phyloP scores from a whole-genome alignment of 2,888 invertebrate genomes.

The Danaus chrysippus region DNA sequence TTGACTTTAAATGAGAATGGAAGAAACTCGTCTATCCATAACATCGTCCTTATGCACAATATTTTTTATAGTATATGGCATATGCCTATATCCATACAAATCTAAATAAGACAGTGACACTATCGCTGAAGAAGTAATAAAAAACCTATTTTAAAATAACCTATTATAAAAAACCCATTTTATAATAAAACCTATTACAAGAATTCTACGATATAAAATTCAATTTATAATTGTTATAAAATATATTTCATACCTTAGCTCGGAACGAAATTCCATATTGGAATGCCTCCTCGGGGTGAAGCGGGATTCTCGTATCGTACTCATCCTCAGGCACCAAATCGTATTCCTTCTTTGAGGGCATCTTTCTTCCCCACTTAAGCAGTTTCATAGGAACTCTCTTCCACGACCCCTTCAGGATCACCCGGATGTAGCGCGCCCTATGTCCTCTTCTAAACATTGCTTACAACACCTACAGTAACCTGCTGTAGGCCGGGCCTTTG shows the following conservation, averaged over 20 bases:
- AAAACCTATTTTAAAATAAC: not conserved
- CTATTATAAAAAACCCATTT: conserved; percentile 7
- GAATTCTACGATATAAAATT: conserved; percentile 6
- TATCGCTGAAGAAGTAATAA: too few relatives aligned
- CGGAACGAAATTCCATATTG: conserved; percentile 97
- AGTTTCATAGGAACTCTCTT: conserved; percentile 67
- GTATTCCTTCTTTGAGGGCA: conserved; percentile 93
- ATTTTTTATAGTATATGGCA: not conserved
- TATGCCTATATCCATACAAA: too few relatives aligned
- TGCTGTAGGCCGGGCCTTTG: conserved; percentile 20
- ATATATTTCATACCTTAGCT: conserved; percentile 88
- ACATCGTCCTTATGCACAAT: not conserved
- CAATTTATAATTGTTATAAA: not conserved
- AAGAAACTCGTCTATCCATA: conserved; percentile 4
- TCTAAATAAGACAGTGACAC: too few relatives aligned
- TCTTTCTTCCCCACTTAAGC: conserved; percentile 77
- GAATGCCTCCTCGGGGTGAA: conserved; percentile 98
- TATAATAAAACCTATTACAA: too few relatives aligned
- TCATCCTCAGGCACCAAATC: conserved; percentile 98
- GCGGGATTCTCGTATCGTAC: conserved; percentile 96
- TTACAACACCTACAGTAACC: conserved; percentile 35
- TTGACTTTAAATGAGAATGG: conserved; percentile 8
- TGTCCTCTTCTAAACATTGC: conserved; percentile 64
- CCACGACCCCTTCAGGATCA: conserved; percentile 60
- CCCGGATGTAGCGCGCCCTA: conserved; percentile 61